Evolutionary conservation across 2,797 vertebrate genomes (phyloP).

Genomic region (Anabas testudineus): DNA sequence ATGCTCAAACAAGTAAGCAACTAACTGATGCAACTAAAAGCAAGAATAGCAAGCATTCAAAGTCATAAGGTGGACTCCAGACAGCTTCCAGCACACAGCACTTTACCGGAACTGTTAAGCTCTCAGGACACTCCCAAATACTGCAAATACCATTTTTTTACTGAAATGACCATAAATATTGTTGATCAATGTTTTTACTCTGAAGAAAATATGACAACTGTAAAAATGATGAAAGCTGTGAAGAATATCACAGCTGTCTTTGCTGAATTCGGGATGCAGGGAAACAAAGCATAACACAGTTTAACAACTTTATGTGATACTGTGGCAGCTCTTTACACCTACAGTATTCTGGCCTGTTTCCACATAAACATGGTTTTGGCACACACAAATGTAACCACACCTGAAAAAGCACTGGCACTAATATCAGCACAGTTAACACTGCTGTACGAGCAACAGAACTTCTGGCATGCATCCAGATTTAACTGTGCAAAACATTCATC

Average conservation of each 20-base stretch:
- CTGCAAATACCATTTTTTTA: conserved; percentile 13
- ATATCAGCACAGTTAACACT: conserved; percentile 80
- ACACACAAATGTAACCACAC: conserved; percentile 77
- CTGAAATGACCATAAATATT: conserved; percentile 4
- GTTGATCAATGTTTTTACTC: neutral
- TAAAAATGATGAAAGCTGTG: neutral
- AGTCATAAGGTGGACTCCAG: neutral
- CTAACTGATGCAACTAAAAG: neutral
- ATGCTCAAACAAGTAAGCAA: neutral
- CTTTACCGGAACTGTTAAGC: conserved; percentile 16
- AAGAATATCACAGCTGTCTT: conserved; percentile 20
- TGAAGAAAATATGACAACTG: conserved; percentile 3
- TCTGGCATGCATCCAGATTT: conserved; percentile 75
- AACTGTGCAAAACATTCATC: conserved; percentile 75
- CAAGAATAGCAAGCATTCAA: neutral
- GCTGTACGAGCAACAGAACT: conserved; percentile 73
- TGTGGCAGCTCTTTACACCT: conserved; percentile 68
- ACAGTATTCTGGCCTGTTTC: conserved; percentile 77
- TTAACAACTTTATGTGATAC: conserved; percentile 66
- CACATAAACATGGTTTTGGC: conserved; percentile 79
- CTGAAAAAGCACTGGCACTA: conserved; percentile 89
- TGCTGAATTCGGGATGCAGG: conserved; percentile 47
- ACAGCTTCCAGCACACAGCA: neutral
- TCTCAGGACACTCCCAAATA: conserved; percentile 25
- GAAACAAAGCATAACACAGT: conserved; percentile 65